Evolutionary conservation across 2,888 invertebrate genomes (phyloP).

Genomic region (Dasysyrphus albostriatus): DNA sequence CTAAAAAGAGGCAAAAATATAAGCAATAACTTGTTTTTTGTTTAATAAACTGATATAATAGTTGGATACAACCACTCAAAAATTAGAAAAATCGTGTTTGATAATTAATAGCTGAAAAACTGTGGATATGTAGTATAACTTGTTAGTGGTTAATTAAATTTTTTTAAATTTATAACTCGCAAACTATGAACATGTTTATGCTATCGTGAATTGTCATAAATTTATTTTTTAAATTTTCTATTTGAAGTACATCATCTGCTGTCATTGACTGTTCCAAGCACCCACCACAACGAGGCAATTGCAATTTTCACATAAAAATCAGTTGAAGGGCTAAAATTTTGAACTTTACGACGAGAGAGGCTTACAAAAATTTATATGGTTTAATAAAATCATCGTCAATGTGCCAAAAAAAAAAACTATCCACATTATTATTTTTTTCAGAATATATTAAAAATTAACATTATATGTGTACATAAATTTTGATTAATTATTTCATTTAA

Average conservation of each 20-base stretch:
- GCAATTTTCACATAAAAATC: constrained; percentile 32
- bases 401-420: constrained; percentile 48
- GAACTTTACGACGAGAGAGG: constrained; percentile 1
- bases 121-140: too few relatives aligned
- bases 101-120: too few relatives aligned
- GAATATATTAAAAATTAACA: constrained; percentile 15
- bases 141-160: too few relatives aligned
- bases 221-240: too few relatives aligned
- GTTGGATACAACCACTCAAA: too few relatives aligned
- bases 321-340: constrained; percentile 11
- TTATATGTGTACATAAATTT: constrained; percentile 49
- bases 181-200: too few relatives aligned
- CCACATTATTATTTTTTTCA: constrained; percentile 14
- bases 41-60: too few relatives aligned
- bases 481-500: constrained; percentile 72
- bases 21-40: too few relatives aligned
- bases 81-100: too few relatives aligned
- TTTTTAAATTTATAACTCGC: too few relatives aligned
- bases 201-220: too few relatives aligned
- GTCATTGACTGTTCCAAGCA: neutral
- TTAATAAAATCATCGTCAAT: constrained; percentile 50
- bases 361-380: neutral
- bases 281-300: neutral
- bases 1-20: too few relatives aligned
- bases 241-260: neutral